Conservation (phyloP, 2,888 invertebrate species). For the Zootermopsis nevadensis region DNA sequence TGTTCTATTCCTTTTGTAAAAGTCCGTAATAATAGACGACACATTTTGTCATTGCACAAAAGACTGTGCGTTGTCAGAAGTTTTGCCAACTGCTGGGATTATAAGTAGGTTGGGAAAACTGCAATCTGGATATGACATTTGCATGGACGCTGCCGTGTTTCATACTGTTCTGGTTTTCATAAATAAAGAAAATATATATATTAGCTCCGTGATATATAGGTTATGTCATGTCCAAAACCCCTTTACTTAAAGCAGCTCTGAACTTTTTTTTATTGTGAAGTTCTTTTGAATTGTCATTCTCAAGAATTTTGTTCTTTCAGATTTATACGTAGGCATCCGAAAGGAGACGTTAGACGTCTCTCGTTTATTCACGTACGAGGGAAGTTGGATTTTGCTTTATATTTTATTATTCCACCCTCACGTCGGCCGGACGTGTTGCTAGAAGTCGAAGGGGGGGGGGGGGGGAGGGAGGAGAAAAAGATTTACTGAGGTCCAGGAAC, state of each 20-base stretch:
- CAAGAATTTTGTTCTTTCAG: background rate
- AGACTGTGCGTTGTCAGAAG: background rate
- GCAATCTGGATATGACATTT: background rate
- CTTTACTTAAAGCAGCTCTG: background rate
- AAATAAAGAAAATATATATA: background rate
- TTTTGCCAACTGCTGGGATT: background rate
- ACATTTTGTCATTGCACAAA: background rate
- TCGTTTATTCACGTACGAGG: background rate
- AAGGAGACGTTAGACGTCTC: background rate
- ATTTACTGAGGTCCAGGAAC: background rate
- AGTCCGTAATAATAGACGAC: background rate
- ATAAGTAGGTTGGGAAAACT: background rate
- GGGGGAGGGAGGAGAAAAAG: background rate
- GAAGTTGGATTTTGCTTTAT: background rate
- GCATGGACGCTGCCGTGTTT: background rate
- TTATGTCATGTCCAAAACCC: background rate
- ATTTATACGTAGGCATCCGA: background rate
- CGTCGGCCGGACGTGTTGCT: background rate
- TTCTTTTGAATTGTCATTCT: slow-evolving; percentile 8
- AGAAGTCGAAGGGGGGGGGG: background rate
- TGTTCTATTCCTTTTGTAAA: background rate
- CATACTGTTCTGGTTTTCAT: background rate
- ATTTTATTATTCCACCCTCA: background rate
- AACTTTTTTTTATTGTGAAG: background rate
- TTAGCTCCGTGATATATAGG: background rate